Base-by-base conservation (phyloP, 30 jellyfish, hydroid and myxozoan genomes). In the Rhopilema esculentum region DNA sequence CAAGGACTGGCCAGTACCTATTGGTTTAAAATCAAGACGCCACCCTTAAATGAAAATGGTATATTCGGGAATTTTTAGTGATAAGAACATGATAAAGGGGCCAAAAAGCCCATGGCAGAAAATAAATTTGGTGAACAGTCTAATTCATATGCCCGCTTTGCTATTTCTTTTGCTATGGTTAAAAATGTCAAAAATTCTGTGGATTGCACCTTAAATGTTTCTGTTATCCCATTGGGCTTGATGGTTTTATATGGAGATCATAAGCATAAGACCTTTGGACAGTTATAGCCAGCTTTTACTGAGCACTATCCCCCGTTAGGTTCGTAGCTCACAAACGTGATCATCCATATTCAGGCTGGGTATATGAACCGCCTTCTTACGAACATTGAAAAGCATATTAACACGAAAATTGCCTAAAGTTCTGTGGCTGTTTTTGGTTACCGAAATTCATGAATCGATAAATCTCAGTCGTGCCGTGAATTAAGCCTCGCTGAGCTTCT, bases 381-480 rank as follows among this genome's bases (percentile, higher is more conserved):
- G 27, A 19, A 25, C 72, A 8, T 77, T 23, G 87, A 77, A 71
- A 8, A 77, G 30, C 76, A 77, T 31, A 79, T 79, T 79, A 79
- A 65, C 88, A 79, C 88, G 83, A 66, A 69, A 81, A 81, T 49
- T 81, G 51, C 63, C 61, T 81, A 64, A n/a, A 23, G 27, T 40
- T 66, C 72, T 68, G 40, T 22, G 82, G 28, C 90, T 83, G 84
- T 70, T 83, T 83, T 68, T 70, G 85, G 85, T 49, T 71, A 50
- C 91, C 91, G 91, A 83, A 82, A 83, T 83, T 83, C 90, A 27
- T 66, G 49, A 66, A 57, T 80, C 76, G 62, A 24, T 20, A 83
- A 83, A 68, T 83, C 91, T 75, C 24, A 7, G 67, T 83, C 91
- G 53, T 83, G 85, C 75, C 26, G 91, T 30, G 91, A 83, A 15